A percentile compares a stretch with the other conserved stretches of the same genome.
Evolutionary conservation across 2,888 invertebrate species (phyloP).

Genomic region (Dolomedes plantarius): DNA sequence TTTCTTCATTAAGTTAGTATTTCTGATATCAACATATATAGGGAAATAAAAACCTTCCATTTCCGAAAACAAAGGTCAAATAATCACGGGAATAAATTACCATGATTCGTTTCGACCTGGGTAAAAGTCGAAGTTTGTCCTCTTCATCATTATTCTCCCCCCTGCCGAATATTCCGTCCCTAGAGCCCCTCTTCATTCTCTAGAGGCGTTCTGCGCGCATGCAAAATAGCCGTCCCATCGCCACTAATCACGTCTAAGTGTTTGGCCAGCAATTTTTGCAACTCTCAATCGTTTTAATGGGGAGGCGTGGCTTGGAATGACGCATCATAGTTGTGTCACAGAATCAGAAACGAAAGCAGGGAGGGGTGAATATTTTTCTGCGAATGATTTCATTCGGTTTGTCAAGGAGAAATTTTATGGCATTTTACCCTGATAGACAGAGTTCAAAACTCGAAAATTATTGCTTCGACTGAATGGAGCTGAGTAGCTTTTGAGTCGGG

Average conservation of each 20-base stretch:
- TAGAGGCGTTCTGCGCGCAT: background rate
- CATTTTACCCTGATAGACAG: no score
- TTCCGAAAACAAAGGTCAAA: no score
- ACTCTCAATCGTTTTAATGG: conserved; percentile 61
- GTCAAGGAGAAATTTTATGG: no score
- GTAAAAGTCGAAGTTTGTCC: background rate
- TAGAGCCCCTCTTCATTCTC: background rate
- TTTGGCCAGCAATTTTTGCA: conserved; percentile 44
- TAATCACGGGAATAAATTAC: background rate
- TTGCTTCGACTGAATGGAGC: no score
- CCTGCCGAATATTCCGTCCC: background rate
- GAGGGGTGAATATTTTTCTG: no score
- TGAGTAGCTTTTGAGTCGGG: no score
- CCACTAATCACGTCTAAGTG: conserved; percentile 59
- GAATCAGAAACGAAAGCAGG: background rate
- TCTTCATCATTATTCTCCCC: conserved; percentile 42
- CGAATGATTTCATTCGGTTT: no score
- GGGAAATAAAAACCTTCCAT: no score
- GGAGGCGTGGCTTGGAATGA: conserved; percentile 42
- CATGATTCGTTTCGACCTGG: background rate
- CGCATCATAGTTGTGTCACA: conserved; percentile 24
- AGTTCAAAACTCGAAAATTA: no score
- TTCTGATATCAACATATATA: no score
- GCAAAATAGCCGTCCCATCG: conserved; percentile 28
- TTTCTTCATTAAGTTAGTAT: no score